These are phyloP conservation scores for Musca domestica DNA, from an alignment of 1,140 invertebrate genomes.

Conservation along the genomic window DNA sequence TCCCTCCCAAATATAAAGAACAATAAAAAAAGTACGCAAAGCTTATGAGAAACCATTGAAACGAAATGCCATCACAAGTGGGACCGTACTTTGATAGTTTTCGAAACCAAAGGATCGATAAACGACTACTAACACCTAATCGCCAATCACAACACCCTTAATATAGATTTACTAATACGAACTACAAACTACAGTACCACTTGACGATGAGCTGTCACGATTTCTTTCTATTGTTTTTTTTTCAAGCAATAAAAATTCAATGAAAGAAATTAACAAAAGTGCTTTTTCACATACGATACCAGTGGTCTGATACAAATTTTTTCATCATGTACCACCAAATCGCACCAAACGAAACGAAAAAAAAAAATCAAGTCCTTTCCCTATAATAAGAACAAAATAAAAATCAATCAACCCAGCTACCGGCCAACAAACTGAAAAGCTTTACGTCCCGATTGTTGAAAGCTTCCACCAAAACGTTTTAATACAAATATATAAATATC, in stretches of 20 bases:
- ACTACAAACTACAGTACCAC: slow-evolving; percentile 17
- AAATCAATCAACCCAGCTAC: slow-evolving; percentile 26
- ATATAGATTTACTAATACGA: not conserved
- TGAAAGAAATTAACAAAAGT: slow-evolving; percentile 35
- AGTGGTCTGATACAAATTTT: slow-evolving; percentile 53
- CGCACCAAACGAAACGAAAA: slow-evolving; percentile 39
- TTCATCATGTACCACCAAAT: slow-evolving; percentile 54
- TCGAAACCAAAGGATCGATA: too few relatives aligned
- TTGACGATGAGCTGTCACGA: slow-evolving; percentile 1
- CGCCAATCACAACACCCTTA: too few relatives aligned
- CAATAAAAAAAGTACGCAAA: slow-evolving; percentile 16
- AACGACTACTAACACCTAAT: too few relatives aligned
- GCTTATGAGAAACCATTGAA: slow-evolving; percentile 3
- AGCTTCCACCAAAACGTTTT: not conserved
- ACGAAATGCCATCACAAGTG: slow-evolving; percentile 4
- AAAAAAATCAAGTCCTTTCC: not conserved
- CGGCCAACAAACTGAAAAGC: slow-evolving; percentile 40
- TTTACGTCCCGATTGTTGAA: slow-evolving; percentile 32
- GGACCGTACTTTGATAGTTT: slow-evolving; percentile 9
- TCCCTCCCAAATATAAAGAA: not conserved
- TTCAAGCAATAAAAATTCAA: slow-evolving; percentile 17
- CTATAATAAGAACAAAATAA: too few relatives aligned
- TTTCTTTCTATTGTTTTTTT: slow-evolving; percentile 17
- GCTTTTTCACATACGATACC: slow-evolving; percentile 55
- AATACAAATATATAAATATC: not conserved